Percentiles rank a stretch among this genome's conserved stretches.
phyloP scores from a whole-genome alignment of 2,888 invertebrate genomes.

The Neoitamus cyanurus region DNA sequence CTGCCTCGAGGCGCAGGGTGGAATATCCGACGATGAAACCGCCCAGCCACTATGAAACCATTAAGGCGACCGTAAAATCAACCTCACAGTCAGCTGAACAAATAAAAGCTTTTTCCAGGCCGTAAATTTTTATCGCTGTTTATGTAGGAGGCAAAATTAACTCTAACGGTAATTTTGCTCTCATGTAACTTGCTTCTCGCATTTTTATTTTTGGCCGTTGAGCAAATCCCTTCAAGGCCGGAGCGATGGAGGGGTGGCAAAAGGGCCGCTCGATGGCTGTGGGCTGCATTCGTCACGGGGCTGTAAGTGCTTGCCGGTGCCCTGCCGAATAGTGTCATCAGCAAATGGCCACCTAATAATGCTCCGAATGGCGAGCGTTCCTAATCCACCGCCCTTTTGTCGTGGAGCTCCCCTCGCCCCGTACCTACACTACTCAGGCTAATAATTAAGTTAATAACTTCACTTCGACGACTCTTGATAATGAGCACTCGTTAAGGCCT shows the following conservation, averaged over 20 bases:
- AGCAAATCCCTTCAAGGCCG: background rate
- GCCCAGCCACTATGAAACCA: background rate
- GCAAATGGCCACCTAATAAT: background rate
- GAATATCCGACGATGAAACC: background rate
- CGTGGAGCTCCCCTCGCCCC: background rate
- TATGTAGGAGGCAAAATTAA: constrained; percentile 10
- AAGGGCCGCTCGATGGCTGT: background rate
- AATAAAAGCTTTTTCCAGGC: constrained; percentile 31
- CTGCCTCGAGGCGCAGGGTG: background rate
- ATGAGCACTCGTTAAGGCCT: constrained; percentile 2
- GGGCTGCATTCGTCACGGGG: background rate
- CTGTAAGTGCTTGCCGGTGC: background rate
- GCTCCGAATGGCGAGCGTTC: background rate
- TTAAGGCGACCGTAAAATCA: constrained; percentile 14
- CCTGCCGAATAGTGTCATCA: background rate
- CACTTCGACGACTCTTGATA: constrained; percentile 29
- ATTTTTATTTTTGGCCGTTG: background rate
- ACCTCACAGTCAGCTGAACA: background rate
- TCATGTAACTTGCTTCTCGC: background rate
- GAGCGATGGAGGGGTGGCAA: background rate
- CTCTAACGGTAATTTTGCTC: background rate
- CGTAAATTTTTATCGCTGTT: constrained; percentile 25
- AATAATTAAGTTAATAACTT: constrained; percentile 34
- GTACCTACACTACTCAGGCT: background rate
- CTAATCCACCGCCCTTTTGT: background rate